Base-by-base conservation (phyloP, 2,797 vertebrate genomes). In the Craterocephalus amniculus region DNA sequence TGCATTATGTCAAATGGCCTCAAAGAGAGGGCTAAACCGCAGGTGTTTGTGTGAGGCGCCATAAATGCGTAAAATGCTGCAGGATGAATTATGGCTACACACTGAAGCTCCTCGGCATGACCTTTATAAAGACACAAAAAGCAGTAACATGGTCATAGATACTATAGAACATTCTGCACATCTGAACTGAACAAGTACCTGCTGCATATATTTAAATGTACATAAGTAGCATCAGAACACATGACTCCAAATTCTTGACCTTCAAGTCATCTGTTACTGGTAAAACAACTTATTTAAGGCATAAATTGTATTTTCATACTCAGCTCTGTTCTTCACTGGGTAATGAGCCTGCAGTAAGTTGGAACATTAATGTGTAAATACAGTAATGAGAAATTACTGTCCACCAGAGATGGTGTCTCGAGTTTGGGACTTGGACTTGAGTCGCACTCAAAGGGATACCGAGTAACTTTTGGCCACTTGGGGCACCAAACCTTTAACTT, bases 71-170 rank as follows among this genome's bases (percentile, higher is more conserved):
- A 54, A 70, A 83, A 13, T 13, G 83, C 93, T 89, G 79, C 72
- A 84, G 90, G 92, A 81, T 74, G 84, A 72, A 83, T 86, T 78
- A 85, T 76, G 81, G 79, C 74, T 86, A 83, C 72, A 88, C 83
- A 16, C 64, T 86, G 82, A 87, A 81, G 75, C 79, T 87, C 78
- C 77, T 60, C 78, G 76, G 61, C 75, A 70, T 90, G 86, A 85
- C 90, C 86, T 91, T 94, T 90, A 80, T 76, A 79, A 73, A 78
- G 70, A 58, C 68, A 77, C n/a, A 58, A 81, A 81, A 66, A 80
- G 70, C 75, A 67, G 62, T 72, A 35, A 55, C 52, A 56, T 63
- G 58, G 60, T 79, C 40, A 78, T 58, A 49, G 68, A 81, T 72
- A 67, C 59, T 55, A 13, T 6, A 24, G 51, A 57, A 43, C 48